Conservation (phyloP, 2,113 vertebrate genomes). For the Spermophilus dauricus region DNA sequence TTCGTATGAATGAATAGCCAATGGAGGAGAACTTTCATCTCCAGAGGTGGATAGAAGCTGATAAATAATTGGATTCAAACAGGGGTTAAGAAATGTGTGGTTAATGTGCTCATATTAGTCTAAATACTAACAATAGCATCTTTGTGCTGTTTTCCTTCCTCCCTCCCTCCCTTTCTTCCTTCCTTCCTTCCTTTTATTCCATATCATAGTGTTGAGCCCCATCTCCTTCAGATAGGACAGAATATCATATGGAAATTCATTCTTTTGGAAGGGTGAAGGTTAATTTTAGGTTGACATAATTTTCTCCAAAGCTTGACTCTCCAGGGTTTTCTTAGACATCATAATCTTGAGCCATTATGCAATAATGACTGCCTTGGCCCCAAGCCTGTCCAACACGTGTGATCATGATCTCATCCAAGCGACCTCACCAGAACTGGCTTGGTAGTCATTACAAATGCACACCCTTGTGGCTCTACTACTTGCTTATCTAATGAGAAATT, state of each 20-base stretch:
- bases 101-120: not conserved
- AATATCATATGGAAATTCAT: not conserved
- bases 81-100: not conserved
- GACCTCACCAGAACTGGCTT: not conserved
- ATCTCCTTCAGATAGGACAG: not conserved
- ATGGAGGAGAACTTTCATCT: not conserved
- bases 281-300: not conserved
- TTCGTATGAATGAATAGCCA: not conserved
- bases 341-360: not conserved
- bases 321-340: not conserved
- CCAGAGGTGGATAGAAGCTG: not conserved
- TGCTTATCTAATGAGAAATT: not conserved
- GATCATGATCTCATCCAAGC: not conserved
- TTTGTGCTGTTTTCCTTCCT: not conserved
- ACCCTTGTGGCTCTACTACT: not conserved
- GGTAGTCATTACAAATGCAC: not conserved
- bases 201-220: not conserved
- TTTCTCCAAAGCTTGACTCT: not conserved
- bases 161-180: no score
- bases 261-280: not conserved
- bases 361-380: not conserved
- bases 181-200: not conserved
- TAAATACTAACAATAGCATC: not conserved
- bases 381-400: not conserved
- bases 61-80: not conserved